phyloP scores from a whole-genome alignment of 2,888 invertebrate species.

The Synergus itoensis region DNA sequence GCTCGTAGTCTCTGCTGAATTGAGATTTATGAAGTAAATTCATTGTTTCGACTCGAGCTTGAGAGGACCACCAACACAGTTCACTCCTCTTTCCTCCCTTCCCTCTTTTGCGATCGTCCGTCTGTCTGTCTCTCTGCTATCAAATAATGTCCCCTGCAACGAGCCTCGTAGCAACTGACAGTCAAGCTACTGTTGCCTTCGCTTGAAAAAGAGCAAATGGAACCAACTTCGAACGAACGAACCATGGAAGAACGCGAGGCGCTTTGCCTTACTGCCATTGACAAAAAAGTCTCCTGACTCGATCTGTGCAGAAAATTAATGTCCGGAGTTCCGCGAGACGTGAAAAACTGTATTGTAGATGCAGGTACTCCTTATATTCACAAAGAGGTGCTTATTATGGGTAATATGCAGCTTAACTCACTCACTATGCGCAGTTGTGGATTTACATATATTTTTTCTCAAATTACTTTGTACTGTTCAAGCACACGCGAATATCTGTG shows the following conservation, averaged over 20 bases:
- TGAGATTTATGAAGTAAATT: slow-evolving; percentile 78
- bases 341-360: neutral
- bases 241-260: slow-evolving; percentile 39
- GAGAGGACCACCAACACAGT: slow-evolving; percentile 73
- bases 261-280: slow-evolving; percentile 38
- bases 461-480: neutral
- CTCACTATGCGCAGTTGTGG: neutral
- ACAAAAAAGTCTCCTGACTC: slow-evolving; percentile 43
- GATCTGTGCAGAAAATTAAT: slow-evolving; percentile 2
- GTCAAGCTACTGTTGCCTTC: slow-evolving; percentile 66
- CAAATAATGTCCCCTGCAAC: slow-evolving; percentile 72
- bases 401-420: neutral
- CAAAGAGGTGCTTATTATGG: slow-evolving; percentile 1
- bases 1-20: slow-evolving; percentile 72
- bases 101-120: slow-evolving; percentile 52
- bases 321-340: neutral
- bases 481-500: neutral
- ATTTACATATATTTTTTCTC: neutral
- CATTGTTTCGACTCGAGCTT: slow-evolving; percentile 73
- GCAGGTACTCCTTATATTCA: slow-evolving; percentile 13
- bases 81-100: slow-evolving; percentile 51
- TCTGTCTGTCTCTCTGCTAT: slow-evolving; percentile 65
- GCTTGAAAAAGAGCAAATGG: slow-evolving; percentile 34
- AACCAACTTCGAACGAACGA: slow-evolving; percentile 23
- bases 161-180: slow-evolving; percentile 66